Evolutionary conservation across 1,140 invertebrate genomes (phyloP).

Genomic region (Thaumatotibia leucotreta): DNA sequence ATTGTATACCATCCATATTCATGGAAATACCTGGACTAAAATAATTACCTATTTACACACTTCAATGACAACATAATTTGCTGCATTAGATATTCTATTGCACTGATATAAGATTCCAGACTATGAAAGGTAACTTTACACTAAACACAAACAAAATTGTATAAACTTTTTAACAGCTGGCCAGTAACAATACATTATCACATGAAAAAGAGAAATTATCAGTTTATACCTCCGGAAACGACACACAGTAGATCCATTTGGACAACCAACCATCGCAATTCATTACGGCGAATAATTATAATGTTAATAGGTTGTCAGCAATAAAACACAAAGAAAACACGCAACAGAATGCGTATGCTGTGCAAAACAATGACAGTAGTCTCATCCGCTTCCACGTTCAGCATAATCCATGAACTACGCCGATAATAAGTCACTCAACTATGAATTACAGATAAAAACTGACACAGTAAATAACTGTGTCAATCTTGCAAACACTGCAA

Average conservation of each 20-base stretch:
- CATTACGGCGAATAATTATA: not conserved
- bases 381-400: conserved; percentile 32
- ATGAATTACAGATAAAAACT: conserved; percentile 31
- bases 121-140: not conserved
- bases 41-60: not conserved
- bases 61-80: not conserved
- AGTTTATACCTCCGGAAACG: not conserved
- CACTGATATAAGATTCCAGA: not conserved
- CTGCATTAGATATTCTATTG: not conserved
- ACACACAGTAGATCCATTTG: not conserved
- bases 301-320: not conserved
- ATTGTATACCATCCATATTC: not conserved
- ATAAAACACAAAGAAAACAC: conserved; percentile 1
- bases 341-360: conserved; percentile 14
- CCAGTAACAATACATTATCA: not conserved
- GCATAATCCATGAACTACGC: conserved; percentile 15
- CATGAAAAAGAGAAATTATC: conserved; percentile 18
- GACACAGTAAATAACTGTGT: conserved; percentile 19
- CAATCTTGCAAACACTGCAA: conserved; percentile 17
- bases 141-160: not conserved
- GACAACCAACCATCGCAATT: conserved; percentile 14
- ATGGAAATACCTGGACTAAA: not conserved
- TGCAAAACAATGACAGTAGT: conserved; percentile 11
- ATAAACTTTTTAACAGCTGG: not conserved
- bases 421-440: conserved; percentile 54